A percentile compares a stretch with the other conserved stretches of the same genome.
Evolutionary conservation across 2,113 vertebrate species (phyloP).

Genomic region (Parotia lawesii): DNA sequence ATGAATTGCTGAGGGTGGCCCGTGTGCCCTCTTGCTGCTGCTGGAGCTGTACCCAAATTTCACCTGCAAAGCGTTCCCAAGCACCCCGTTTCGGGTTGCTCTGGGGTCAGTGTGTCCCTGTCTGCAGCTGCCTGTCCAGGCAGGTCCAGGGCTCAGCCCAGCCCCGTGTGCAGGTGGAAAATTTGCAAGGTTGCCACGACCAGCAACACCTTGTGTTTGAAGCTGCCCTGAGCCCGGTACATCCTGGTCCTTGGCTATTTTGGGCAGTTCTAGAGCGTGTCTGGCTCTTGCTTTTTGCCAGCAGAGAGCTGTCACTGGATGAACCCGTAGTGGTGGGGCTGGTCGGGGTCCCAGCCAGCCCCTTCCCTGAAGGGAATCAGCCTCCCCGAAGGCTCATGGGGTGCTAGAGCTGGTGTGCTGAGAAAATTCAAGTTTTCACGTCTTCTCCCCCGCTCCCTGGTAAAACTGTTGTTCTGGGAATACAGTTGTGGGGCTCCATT

Average conservation of each 20-base stretch:
- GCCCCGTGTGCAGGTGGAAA: not conserved
- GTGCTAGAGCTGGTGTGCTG: not conserved
- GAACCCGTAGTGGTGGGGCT: not conserved
- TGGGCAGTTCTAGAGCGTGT: not conserved
- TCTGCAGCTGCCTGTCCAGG: not conserved
- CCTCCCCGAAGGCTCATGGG: not conserved
- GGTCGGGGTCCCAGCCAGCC: fast-evolving
- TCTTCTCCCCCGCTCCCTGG: not conserved
- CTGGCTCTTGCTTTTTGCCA: not conserved
- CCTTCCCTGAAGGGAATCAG: no score
- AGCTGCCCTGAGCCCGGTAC: not conserved
- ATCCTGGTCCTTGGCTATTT: not conserved
- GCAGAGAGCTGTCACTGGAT: not conserved
- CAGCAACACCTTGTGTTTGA: not conserved
- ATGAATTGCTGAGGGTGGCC: not conserved
- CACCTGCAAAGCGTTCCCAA: fast-evolving
- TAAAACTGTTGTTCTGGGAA: not conserved
- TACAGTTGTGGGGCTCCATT: not conserved
- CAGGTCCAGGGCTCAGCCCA: not conserved
- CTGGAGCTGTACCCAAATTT: not conserved
- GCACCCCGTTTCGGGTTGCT: not conserved
- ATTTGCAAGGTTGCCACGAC: not conserved
- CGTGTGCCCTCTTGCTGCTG: not conserved
- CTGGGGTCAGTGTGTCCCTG: not conserved
- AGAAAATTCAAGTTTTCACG: not conserved